Base-by-base conservation (phyloP, 1,140 invertebrate species). In the Atta texana region DNA sequence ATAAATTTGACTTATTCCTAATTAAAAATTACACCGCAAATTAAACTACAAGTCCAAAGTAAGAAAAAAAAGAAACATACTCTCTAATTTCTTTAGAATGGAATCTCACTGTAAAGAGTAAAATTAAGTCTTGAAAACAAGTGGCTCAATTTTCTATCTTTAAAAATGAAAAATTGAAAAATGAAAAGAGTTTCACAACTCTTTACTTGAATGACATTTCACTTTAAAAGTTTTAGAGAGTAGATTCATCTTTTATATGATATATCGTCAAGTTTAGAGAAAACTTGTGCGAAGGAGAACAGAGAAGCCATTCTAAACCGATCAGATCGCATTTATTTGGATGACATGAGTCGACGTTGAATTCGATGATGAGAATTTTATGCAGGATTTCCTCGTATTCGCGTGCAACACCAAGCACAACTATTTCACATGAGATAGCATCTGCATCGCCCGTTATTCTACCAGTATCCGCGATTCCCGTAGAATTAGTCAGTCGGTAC, bases 381-480 rank as follows among this genome's bases (percentile, higher is more conserved):
- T 59, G 53, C 74, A 49, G 49, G 39, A 74, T 59, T 61, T 51
- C 31, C 8, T 72, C 31, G 72, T 74, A 63, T 72, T 14, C n/a
- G 21, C n/a, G 57, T 14, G 55, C 39, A 63, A n/a, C 31, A 31
- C 76, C 16, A 51, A 49, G 59, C 18, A 68, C 86, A 90, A 82
- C 86, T 82, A 90, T 90, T 87, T 90, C 81, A 88, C 88, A 85
- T 51, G 71, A 82, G 89, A 90, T 90, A 90, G 64, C 59, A 90
- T 90, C 89, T 90, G 81, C 59, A 53, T 31, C 59, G 68, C 61
- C 82, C 80, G 80, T 84, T 78, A 78, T 86, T 61, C 69, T 8
- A 71, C 53, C 34, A 34, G 34, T 86, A 44, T 86, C 76, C 39
- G 34, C 88, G 88, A 75, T 85, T 85, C 86, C 21, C 63, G 55